Conservation (phyloP, 2,888 invertebrate species). For the Hetaerina titia region DNA sequence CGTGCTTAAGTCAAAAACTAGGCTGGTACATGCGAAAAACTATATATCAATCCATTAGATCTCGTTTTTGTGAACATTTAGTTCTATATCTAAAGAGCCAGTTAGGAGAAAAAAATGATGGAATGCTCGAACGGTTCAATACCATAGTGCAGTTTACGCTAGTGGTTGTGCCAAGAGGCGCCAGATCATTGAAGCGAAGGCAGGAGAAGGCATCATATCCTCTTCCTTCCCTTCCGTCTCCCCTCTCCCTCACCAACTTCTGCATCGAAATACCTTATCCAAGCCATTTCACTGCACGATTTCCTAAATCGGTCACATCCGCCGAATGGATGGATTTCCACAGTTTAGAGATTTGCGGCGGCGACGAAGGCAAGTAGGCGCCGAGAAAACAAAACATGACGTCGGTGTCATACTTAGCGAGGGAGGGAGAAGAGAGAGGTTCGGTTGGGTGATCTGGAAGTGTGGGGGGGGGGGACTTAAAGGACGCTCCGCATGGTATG, state of each 20-base stretch:
- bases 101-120: background rate
- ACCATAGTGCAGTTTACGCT: background rate
- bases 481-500: too few species aligned
- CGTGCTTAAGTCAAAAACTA: background rate
- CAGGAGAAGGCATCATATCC: background rate
- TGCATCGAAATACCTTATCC: background rate
- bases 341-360: background rate
- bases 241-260: background rate
- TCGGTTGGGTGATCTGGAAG: too few species aligned
- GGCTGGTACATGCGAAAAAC: background rate
- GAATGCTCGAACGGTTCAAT: background rate
- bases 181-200: background rate
- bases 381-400: background rate
- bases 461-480: too few species aligned
- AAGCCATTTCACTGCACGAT: background rate
- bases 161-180: background rate
- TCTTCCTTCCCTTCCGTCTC: background rate
- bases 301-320: constrained; percentile 1
- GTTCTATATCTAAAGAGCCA: background rate
- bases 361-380: background rate
- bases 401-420: background rate
- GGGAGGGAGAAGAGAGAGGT: background rate
- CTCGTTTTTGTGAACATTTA: background rate
- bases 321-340: constrained; percentile 3
- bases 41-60: background rate